These are phyloP conservation scores for Oreotrochilus melanogaster DNA, from an alignment of 2,113 vertebrate genomes.

Conservation along the genomic window DNA sequence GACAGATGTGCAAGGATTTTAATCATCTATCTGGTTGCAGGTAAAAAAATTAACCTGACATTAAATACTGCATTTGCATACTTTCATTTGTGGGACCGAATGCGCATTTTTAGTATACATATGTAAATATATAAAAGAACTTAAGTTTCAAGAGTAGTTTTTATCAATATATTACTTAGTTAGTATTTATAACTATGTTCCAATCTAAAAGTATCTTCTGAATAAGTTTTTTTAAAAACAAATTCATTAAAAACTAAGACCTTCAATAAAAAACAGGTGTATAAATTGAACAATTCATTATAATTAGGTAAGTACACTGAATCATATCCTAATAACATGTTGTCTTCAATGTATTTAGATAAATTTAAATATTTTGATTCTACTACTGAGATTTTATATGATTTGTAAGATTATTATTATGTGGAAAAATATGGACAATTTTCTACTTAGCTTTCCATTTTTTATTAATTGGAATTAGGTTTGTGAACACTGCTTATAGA, in stretches of 20 bases:
- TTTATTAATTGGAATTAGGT: background rate
- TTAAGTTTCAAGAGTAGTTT: background rate
- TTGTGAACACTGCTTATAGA: background rate
- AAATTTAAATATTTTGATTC: background rate
- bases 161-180: background rate
- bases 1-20: background rate
- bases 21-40: background rate
- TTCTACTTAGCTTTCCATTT: background rate
- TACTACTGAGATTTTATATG: background rate
- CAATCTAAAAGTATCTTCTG: background rate
- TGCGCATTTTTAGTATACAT: background rate
- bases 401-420: background rate
- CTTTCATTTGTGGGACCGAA: background rate
- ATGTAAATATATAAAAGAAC: background rate
- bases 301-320: background rate
- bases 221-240: background rate
- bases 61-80: background rate
- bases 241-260: background rate
- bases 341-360: background rate
- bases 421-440: background rate
- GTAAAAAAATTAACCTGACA: background rate
- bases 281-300: background rate
- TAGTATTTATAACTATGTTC: background rate
- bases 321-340: background rate
- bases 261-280: background rate